Evolutionary conservation across 2,888 invertebrate genomes (phyloP), one percentile per base, ranked within the genome.

Genomic region (Scaptomyza parva): DNA sequence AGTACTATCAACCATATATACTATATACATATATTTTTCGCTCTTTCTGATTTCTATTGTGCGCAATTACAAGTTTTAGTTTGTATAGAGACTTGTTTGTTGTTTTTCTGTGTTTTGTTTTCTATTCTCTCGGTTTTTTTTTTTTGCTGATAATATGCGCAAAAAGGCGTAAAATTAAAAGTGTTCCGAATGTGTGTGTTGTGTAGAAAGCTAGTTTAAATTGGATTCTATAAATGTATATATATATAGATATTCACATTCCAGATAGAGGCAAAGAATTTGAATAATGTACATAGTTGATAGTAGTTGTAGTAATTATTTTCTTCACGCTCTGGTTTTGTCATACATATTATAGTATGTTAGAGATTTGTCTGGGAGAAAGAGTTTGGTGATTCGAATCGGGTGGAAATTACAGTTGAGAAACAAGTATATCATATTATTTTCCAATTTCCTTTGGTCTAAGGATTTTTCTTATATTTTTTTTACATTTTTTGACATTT

Each of bases 1-100:
- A 40, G 9, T 28, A 28, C 8, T 55, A 40, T 55, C 1, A 30
- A 18, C 9, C 33, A 35, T n/a, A 28, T 28, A 62, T 39, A 45
- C 39, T 41, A 28, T 28, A 9, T 22, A 22, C 22, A 3, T 22
- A 5, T 28, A 28, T 9, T 9, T 9, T 1, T n/a, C n/a, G n/a
- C n/a, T 28, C 6, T 28, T 28, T 8, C 28, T 37, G 40, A 41
- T 65, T 48, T 24, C 17, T 33, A 20, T 44, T 63, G 43, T 28
- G 41, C 41, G 40, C 45, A 45, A 47, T 57, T 51, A 51, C 11
- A 8, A 17, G 17, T 30, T 47, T 4, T 4, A 12, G 26, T 18
- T 45, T 12, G 24, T 44, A 11, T 4, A 7, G 37, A 14, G 37
- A 14, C 9, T 30, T 3, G 3, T 30, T 30, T 30, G 30, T 12